Evolutionary conservation across 1,140 invertebrate genomes (phyloP), one percentile per base, ranked within the genome.

Genomic region (Conus ventricosus): DNA sequence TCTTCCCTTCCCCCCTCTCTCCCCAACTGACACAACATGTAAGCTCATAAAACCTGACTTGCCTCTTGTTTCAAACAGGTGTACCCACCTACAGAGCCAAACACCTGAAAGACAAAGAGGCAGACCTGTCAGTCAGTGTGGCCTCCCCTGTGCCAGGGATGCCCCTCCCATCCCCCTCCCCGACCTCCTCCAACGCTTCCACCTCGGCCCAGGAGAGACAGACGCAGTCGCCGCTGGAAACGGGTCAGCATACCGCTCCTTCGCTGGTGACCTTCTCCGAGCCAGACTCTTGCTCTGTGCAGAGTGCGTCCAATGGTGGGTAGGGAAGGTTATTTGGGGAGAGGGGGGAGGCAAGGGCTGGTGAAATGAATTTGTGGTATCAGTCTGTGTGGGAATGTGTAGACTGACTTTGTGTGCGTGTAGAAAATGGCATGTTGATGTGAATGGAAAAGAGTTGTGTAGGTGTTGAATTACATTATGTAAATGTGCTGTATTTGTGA

Each of bases 201-300:
- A 90, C 63, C 53, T 88, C 92, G 27, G 85, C 93, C 76, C 92
- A 91, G 90, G 91, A 91, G 15, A 86, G 81, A n/a, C 87, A 82
- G 76, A 88, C 87, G 83, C 88, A 60, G 75, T 92, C 92, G 57
- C 93, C 89, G 90, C 90, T 87, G 88, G 91, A 92, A 54, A 80
- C 51, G 6, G 27, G 85, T 54, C 85, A 87, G 23, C 75, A 15
- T 20, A 20, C 67, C 2, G 85, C 91, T 25, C 91, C 91, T 6
- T 90, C 92, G n/a, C 89, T 91, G 51, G 93, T 95, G 88, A 93
- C 94, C 53, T 93, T 96, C n/a, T 95, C 95, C 25, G 96, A 96
- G 91, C 96, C 96, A 60, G 96, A 96, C 90, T 96, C 96, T n/a
- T 96, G 95, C 88, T 95, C 94, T 83, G 91, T 93, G 25, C 75